phyloP scores from a whole-genome alignment of 2,888 invertebrate genomes.

The Ophion obscuratus region DNA sequence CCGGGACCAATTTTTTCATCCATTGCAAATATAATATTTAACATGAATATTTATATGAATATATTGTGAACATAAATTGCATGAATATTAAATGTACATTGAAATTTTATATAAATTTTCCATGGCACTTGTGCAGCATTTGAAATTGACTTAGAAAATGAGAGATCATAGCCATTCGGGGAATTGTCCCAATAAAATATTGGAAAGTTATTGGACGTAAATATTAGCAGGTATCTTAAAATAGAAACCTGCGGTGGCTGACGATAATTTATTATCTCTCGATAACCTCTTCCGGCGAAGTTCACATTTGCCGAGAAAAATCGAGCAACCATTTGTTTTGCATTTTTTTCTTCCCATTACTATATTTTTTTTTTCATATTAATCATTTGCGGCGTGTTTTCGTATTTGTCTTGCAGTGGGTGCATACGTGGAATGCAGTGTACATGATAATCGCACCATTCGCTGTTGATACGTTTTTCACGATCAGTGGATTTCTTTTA shows the following conservation, averaged over 20 bases:
- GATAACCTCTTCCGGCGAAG: neutral
- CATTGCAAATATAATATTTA: too few relatives aligned
- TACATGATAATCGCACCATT: constrained; percentile 83
- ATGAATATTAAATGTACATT: too few relatives aligned
- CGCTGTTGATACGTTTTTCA: constrained; percentile 84
- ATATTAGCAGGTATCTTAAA: neutral
- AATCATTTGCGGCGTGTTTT: constrained; percentile 10
- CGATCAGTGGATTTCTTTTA: constrained; percentile 83
- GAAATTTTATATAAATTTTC: neutral
- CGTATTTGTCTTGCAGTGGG: constrained; percentile 78
- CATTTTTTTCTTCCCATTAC: neutral
- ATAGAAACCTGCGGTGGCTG: neutral
- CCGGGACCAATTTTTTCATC: too few relatives aligned
- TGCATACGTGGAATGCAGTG: constrained; percentile 80
- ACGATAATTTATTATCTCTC: neutral
- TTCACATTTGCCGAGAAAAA: neutral
- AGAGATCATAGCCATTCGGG: neutral
- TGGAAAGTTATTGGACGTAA: neutral
- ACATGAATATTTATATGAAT: too few relatives aligned
- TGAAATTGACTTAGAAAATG: neutral
- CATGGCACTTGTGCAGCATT: neutral
- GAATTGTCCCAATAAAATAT: neutral
- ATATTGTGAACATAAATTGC: too few relatives aligned
- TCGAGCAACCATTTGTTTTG: neutral
- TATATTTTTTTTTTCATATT: constrained; percentile 16